Conservation (phyloP, 2,888 invertebrate genomes). For the Noctua fimbriata region DNA sequence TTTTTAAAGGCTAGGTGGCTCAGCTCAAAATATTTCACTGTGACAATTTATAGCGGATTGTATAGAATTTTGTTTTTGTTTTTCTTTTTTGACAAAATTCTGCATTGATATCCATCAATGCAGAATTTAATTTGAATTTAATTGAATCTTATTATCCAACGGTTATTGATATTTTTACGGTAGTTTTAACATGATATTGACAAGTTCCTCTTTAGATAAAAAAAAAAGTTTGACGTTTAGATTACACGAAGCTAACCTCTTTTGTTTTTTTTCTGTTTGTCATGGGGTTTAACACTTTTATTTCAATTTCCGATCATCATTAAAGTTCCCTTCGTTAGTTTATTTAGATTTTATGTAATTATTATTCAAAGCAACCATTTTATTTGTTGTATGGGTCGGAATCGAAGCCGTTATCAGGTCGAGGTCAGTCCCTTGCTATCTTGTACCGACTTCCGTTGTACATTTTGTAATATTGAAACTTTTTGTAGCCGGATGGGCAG, state of each 20-base stretch:
- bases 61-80: too few species aligned
- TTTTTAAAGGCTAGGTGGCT: not conserved
- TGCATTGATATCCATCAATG: too few species aligned
- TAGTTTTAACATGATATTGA: not conserved
- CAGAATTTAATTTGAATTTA: too few species aligned
- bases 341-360: conserved; percentile 28
- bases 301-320: not conserved
- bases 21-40: not conserved
- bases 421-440: conserved; percentile 85
- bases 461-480: conserved; percentile 62
- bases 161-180: not conserved
- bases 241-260: not conserved
- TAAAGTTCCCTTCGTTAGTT: not conserved
- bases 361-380: conserved; percentile 29
- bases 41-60: not conserved
- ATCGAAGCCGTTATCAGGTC: conserved; percentile 59
- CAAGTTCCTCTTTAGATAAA: not conserved
- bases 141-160: not conserved
- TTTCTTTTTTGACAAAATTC: too few species aligned
- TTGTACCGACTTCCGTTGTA: conserved; percentile 80
- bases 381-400: conserved; percentile 26
- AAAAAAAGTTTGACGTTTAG: not conserved
- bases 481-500: conserved; percentile 47
- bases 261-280: not conserved
- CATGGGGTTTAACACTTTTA: too few species aligned